A percentile compares a stretch with the other conserved stretches of the same genome.
Evolutionary conservation across 2,888 invertebrate species (phyloP).

Genomic region (Meta bourneti): DNA sequence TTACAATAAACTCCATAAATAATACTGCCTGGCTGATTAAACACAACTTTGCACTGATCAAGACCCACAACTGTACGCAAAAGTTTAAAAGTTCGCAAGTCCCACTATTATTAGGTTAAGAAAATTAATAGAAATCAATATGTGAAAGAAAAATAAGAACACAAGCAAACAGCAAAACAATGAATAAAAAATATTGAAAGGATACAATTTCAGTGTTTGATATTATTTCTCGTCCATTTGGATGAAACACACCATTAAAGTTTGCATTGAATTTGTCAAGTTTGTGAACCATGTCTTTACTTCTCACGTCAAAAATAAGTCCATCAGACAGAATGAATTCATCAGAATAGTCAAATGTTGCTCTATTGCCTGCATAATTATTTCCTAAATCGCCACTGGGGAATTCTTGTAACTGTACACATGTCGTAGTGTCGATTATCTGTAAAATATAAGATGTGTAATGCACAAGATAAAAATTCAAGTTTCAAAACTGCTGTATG

Average conservation of each 20-base stretch:
- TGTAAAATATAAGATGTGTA: slow-evolving; percentile 80
- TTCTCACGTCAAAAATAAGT: slow-evolving; percentile 94
- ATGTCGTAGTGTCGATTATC: slow-evolving; percentile 93
- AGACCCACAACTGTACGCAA: slow-evolving; percentile 95
- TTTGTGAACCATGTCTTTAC: slow-evolving; percentile 93
- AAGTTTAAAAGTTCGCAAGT: slow-evolving; percentile 95
- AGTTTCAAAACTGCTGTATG: background rate
- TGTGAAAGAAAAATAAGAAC: background rate
- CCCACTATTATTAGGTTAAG: slow-evolving; percentile 86
- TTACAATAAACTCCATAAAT: slow-evolving; percentile 86
- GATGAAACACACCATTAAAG: slow-evolving; percentile 97
- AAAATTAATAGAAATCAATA: background rate
- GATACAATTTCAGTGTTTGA: slow-evolving; percentile 93
- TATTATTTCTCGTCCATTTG: slow-evolving; percentile 96
- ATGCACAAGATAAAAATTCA: background rate
- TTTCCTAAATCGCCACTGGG: slow-evolving; percentile 90
- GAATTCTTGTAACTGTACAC: slow-evolving; percentile 87
- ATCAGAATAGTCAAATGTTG: slow-evolving; percentile 96
- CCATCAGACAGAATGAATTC: slow-evolving; percentile 97
- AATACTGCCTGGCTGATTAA: slow-evolving; percentile 92
- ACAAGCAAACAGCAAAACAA: background rate
- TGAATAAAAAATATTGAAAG: slow-evolving; percentile 22
- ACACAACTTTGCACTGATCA: slow-evolving; percentile 87
- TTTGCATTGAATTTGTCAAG: slow-evolving; percentile 98
- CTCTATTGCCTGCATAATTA: slow-evolving; percentile 94